Evolutionary conservation across 2,113 vertebrate genomes (phyloP).

Genomic region (Ceyx margarethae): DNA sequence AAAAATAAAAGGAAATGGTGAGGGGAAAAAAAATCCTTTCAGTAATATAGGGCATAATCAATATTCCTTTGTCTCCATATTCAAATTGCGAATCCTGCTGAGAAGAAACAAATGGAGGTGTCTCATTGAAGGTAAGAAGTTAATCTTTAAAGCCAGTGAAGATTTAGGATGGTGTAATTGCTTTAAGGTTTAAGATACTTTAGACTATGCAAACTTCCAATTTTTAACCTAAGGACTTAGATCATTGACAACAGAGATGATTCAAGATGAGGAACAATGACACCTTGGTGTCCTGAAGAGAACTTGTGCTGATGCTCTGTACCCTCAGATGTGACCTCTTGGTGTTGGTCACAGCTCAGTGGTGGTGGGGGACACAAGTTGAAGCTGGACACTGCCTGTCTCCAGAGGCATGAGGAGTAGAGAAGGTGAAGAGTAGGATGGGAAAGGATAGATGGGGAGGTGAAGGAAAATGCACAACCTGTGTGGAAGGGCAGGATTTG

Average conservation of each 20-base stretch:
- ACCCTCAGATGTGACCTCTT: accelerated
- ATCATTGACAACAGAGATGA: not conserved
- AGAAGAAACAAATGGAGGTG: not conserved
- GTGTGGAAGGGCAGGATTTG: not conserved
- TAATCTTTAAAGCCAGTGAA: slow-evolving; percentile 17
- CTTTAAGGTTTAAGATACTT: not conserved
- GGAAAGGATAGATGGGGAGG: not conserved
- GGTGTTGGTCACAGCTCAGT: accelerated
- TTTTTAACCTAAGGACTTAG: not conserved
- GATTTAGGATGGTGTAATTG: not conserved
- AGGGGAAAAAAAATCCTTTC: not conserved
- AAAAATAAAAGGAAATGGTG: not conserved
- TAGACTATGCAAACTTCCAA: not conserved
- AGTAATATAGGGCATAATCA: not conserved
- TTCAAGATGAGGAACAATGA: not conserved
- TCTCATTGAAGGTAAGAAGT: not conserved
- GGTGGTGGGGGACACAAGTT: not conserved
- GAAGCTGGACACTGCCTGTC: not conserved
- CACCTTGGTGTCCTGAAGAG: not conserved
- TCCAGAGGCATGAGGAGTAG: not conserved
- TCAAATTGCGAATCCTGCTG: not conserved
- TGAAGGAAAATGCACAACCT: not conserved
- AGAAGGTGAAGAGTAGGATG: not conserved
- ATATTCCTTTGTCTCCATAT: slow-evolving; percentile 11
- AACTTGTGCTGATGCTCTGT: accelerated